Percentiles rank a stretch among this genome's conserved stretches.
These are phyloP conservation scores for Gymnocephalus cernua DNA, from an alignment of 2,113 vertebrate genomes.

Conservation along the genomic window DNA sequence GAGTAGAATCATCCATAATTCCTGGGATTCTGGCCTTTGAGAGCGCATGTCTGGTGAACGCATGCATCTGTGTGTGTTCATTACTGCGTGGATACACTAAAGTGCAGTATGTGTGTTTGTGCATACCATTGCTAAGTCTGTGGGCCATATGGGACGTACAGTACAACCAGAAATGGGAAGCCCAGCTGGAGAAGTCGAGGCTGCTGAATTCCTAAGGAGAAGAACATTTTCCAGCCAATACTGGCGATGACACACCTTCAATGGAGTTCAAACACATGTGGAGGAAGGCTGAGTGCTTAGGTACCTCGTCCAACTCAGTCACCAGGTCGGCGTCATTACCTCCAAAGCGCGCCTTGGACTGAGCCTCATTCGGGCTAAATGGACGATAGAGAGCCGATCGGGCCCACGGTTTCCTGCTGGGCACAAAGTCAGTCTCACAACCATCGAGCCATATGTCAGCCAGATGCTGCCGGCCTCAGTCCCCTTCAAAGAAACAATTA, in stretches of 20 bases:
- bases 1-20: not conserved
- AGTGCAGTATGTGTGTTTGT: constrained; percentile 40
- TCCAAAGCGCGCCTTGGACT: constrained; percentile 36
- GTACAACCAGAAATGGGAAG: constrained; percentile 39
- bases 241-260: constrained; percentile 35
- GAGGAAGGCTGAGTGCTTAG: constrained; percentile 36
- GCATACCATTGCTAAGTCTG: constrained; percentile 42
- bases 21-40: not conserved
- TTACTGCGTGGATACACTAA: constrained; percentile 7
- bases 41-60: constrained; percentile 22
- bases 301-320: constrained; percentile 35
- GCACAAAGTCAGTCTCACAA: constrained; percentile 72
- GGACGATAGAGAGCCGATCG: constrained; percentile 61
- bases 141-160: constrained; percentile 59
- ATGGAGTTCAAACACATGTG: constrained; percentile 23
- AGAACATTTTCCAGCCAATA: constrained; percentile 51
- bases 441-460: constrained; percentile 75
- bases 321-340: constrained; percentile 47
- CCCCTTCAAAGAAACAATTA: constrained; percentile 87
- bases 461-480: constrained; percentile 81
- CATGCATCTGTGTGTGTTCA: constrained; percentile 19
- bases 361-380: constrained; percentile 50
- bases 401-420: constrained; percentile 67
- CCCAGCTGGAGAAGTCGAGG: constrained; percentile 41
- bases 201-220: constrained; percentile 61